Percentiles rank a stretch among this genome's conserved stretches.
These are phyloP conservation scores for Reticulitermes speratus DNA, from an alignment of 1,140 invertebrate species.

Conservation along the genomic window DNA sequence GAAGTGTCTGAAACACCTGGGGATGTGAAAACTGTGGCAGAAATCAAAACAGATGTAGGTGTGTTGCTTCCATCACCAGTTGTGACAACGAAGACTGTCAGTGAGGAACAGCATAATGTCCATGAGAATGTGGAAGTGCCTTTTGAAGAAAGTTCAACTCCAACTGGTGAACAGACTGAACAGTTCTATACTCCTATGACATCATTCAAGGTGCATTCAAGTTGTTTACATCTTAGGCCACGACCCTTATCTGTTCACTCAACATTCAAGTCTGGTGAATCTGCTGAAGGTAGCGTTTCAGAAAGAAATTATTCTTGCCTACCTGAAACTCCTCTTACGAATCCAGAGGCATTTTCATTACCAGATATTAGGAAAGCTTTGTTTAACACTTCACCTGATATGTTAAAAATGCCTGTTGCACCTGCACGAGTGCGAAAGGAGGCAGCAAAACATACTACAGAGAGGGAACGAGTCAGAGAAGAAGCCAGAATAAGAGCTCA, in stretches of 20 bases:
- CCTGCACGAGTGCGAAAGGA: constrained; percentile 48
- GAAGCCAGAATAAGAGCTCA: constrained; percentile 66
- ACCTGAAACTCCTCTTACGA: constrained; percentile 42
- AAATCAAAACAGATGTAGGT: not conserved
- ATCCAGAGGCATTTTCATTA: constrained; percentile 43
- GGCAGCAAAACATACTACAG: constrained; percentile 52
- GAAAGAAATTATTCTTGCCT: constrained; percentile 33
- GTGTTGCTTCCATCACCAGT: not conserved
- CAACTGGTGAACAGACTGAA: constrained; percentile 26
- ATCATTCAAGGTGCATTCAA: constrained; percentile 35
- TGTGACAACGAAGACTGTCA: not conserved
- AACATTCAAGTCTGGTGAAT: constrained; percentile 31
- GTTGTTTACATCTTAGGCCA: not conserved
- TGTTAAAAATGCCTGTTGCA: constrained; percentile 51
- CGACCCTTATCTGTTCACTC: constrained; percentile 39
- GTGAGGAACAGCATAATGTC: constrained; percentile 23
- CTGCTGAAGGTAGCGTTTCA: constrained; percentile 27
- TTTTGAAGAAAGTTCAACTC: constrained; percentile 36
- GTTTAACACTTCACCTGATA: constrained; percentile 39
- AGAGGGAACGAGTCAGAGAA: constrained; percentile 57
- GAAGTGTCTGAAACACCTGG: not conserved
- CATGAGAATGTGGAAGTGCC: constrained; percentile 37
- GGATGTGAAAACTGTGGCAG: not conserved
- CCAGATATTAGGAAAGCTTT: constrained; percentile 43
- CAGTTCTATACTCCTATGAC: constrained; percentile 38